Evolutionary conservation across 2,888 invertebrate genomes (phyloP).

Genomic region (Philonicus albiceps): DNA sequence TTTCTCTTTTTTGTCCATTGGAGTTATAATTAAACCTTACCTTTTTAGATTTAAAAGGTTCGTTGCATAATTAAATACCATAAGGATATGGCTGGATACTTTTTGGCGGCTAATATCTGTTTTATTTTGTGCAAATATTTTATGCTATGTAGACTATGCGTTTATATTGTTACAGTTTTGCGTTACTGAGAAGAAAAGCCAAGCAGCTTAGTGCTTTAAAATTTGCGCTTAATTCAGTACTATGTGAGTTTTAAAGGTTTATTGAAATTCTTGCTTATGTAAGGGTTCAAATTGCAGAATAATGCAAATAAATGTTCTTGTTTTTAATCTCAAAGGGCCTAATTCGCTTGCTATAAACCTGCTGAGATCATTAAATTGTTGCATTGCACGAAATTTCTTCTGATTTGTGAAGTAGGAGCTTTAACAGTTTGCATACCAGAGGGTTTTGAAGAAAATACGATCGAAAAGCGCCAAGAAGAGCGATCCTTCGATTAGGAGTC

Average conservation of each 20-base stretch:
- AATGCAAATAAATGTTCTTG: background rate
- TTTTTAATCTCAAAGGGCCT: background rate
- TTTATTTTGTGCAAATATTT: background rate
- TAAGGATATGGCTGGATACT: background rate
- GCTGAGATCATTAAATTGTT: background rate
- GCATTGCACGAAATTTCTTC: background rate
- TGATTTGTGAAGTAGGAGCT: too few species aligned
- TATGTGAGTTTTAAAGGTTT: background rate
- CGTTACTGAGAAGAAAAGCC: background rate
- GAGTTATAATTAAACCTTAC: background rate
- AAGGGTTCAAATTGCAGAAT: background rate
- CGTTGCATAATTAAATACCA: background rate
- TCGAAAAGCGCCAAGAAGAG: too few species aligned
- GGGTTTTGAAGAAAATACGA: too few species aligned
- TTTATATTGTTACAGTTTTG: background rate
- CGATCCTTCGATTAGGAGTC: too few species aligned
- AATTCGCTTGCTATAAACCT: background rate
- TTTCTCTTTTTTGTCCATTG: background rate
- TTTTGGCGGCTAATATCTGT: background rate
- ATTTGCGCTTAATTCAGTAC: background rate
- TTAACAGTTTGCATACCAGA: too few species aligned
- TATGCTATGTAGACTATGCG: background rate
- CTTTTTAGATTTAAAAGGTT: background rate
- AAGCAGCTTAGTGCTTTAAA: background rate
- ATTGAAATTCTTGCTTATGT: background rate